These are phyloP conservation scores for Bombylius major DNA, from an alignment of 2,888 invertebrate species.

Conservation along the genomic window DNA sequence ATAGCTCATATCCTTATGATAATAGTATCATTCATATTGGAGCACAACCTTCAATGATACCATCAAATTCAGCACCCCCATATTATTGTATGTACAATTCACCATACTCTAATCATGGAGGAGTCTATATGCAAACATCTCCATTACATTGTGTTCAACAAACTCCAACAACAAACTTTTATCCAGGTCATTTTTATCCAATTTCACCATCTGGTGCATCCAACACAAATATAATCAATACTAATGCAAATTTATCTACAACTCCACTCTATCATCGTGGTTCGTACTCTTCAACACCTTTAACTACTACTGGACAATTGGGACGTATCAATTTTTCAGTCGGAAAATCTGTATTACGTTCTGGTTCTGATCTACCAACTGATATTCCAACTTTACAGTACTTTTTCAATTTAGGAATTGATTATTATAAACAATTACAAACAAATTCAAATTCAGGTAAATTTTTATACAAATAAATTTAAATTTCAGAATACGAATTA, in stretches of 20 bases:
- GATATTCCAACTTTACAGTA: constrained; percentile 50
- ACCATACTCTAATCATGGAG: background rate
- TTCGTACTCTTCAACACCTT: background rate
- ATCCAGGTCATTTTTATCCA: background rate
- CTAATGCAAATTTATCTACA: background rate
- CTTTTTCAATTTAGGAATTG: constrained; percentile 55
- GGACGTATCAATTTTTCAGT: constrained; percentile 23
- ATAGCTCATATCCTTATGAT: constrained; percentile 4
- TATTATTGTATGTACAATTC: constrained; percentile 11
- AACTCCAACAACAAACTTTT: background rate
- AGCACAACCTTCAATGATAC: background rate
- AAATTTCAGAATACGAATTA: background rate
- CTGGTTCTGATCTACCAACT: constrained; percentile 28
- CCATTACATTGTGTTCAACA: background rate
- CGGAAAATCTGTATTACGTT: constrained; percentile 22
- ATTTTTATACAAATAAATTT: background rate
- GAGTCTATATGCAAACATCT: constrained; percentile 2
- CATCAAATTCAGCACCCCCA: background rate
- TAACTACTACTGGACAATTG: too few relatives aligned
- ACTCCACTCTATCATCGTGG: background rate
- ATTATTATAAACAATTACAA: constrained; percentile 25
- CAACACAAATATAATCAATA: background rate
- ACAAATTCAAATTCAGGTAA: background rate
- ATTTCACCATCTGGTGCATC: background rate
- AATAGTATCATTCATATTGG: constrained; percentile 5